Conservation (phyloP, 2,797 vertebrate genomes). For the Helarctos malayanus region DNA sequence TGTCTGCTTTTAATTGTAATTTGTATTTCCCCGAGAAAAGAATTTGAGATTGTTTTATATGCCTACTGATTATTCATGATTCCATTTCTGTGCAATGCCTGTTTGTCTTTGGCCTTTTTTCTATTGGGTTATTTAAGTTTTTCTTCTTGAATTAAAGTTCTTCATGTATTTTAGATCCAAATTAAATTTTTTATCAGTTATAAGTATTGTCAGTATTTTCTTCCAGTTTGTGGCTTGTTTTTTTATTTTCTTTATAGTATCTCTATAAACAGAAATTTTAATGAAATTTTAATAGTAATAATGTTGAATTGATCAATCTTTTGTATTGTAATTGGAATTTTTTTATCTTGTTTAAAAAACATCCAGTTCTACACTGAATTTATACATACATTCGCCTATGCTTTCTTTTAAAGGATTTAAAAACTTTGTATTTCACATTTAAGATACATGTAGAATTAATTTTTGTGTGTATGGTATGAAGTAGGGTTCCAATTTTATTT, state of each 20-base stretch:
- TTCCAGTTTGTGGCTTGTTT: not conserved
- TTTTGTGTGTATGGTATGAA: not conserved
- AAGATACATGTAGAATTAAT: conserved; percentile 4
- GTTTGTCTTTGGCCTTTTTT: conserved; percentile 18
- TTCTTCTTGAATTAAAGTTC: not conserved
- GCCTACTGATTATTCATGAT: not conserved
- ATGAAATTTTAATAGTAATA: not conserved
- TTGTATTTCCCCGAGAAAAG: not conserved
- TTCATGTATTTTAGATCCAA: not conserved
- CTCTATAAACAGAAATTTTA: not conserved
- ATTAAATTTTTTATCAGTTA: not conserved
- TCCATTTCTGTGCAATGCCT: conserved; percentile 18
- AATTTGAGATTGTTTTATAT: not conserved
- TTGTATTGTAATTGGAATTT: conserved; percentile 9
- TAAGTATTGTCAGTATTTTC: not conserved
- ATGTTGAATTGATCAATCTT: conserved; percentile 24
- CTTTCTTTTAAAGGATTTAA: not conserved
- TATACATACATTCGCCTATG: not conserved
- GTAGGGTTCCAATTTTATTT: not conserved
- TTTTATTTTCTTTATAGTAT: not conserved
- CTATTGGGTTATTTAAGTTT: not conserved
- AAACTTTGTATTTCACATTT: conserved; percentile 32
- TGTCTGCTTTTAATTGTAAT: not conserved
- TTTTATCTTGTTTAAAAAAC: not conserved
- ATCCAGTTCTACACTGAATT: not conserved